phyloP scores from a whole-genome alignment of 2,888 invertebrate genomes.

The Keiferia lycopersicella region DNA sequence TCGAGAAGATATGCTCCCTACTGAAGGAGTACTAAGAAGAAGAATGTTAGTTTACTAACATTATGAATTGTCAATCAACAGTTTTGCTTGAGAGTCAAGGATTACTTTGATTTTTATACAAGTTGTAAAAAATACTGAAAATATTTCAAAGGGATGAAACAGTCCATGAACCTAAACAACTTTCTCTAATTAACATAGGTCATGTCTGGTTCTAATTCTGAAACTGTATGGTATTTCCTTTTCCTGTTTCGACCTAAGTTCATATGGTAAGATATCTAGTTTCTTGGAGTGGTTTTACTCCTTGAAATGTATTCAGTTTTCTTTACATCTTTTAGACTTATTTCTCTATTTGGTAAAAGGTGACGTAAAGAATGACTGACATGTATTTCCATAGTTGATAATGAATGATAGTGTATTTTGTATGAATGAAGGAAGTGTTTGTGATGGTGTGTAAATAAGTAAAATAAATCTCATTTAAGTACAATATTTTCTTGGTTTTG shows the following conservation, averaged over 20 bases:
- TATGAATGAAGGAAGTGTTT: slow-evolving; percentile 47
- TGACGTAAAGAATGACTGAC: slow-evolving; percentile 49
- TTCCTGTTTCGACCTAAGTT: too few species aligned
- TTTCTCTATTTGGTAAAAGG: slow-evolving; percentile 10
- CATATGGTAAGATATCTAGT: too few species aligned
- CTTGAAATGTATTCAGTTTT: too few species aligned
- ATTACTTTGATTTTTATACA: slow-evolving; percentile 46
- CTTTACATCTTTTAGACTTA: background rate
- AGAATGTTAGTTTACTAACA: slow-evolving; percentile 36
- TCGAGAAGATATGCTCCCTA: slow-evolving; percentile 93
- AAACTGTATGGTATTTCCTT: too few species aligned
- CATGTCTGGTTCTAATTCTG: too few species aligned
- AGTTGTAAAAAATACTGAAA: too few species aligned
- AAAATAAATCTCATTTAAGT: slow-evolving; percentile 73
- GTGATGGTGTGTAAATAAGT: slow-evolving; percentile 68
- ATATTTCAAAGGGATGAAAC: too few species aligned
- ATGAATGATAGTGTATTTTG: slow-evolving; percentile 42
- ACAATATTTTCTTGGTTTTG: slow-evolving; percentile 32
- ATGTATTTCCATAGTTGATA: slow-evolving; percentile 45
- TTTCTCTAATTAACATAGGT: too few species aligned
- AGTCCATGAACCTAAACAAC: too few species aligned
- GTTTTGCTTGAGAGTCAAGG: slow-evolving; percentile 50
- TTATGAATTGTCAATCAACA: slow-evolving; percentile 44
- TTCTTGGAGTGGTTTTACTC: too few species aligned
- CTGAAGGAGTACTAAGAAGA: slow-evolving; percentile 62